These are phyloP conservation scores for Stenoptilia bipunctidactyla DNA, from an alignment of 2,888 invertebrate genomes.

Conservation along the genomic window DNA sequence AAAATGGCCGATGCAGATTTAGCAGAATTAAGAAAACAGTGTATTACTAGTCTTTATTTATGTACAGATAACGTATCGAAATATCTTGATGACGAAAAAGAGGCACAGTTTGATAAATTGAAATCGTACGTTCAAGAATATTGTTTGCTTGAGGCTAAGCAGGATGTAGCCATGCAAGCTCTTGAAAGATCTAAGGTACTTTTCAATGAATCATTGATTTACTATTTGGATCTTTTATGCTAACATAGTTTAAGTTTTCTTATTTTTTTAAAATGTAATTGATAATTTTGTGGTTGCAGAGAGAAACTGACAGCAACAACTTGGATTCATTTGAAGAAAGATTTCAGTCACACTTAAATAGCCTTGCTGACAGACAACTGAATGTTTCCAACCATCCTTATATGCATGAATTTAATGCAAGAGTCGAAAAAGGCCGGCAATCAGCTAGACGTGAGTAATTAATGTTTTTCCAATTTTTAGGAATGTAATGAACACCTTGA, in stretches of 20 bases:
- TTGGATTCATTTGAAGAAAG: slow-evolving; percentile 33
- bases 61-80: slow-evolving; percentile 49
- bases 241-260: too few species aligned
- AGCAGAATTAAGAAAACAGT: slow-evolving; percentile 43
- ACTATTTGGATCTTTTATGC: too few species aligned
- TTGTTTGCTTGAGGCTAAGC: slow-evolving; percentile 41
- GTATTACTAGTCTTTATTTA: slow-evolving; percentile 43
- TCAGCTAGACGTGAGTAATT: slow-evolving; percentile 27
- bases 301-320: slow-evolving; percentile 38
- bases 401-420: slow-evolving; percentile 36
- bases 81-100: slow-evolving; percentile 45
- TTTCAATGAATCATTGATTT: too few species aligned
- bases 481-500: too few species aligned
- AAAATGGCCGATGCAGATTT: slow-evolving; percentile 35
- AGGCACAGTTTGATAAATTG: slow-evolving; percentile 35
- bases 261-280: background rate
- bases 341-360: slow-evolving; percentile 29
- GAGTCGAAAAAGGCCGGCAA: slow-evolving; percentile 26
- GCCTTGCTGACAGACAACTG: slow-evolving; percentile 26
- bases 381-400: slow-evolving; percentile 39
- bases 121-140: slow-evolving; percentile 39
- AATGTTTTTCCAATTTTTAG: too few species aligned
- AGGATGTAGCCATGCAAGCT: slow-evolving; percentile 42
- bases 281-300: slow-evolving; percentile 28
- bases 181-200: slow-evolving; percentile 41